A percentile compares a stretch with the other conserved stretches of the same genome.
These are phyloP conservation scores for Eudasyphora cyanicolor DNA, from an alignment of 2,888 invertebrate species.

Conservation along the genomic window DNA sequence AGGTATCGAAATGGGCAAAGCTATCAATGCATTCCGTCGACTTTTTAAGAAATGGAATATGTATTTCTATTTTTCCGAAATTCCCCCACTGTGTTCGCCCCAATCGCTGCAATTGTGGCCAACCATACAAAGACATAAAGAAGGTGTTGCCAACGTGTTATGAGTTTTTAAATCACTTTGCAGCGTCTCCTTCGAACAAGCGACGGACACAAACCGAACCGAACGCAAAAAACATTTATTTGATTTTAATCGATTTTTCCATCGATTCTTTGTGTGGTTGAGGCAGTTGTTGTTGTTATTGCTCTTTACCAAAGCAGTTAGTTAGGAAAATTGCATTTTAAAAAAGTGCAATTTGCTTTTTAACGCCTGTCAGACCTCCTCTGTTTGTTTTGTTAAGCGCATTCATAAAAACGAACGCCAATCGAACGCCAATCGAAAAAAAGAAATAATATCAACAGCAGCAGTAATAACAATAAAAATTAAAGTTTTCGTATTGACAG, in stretches of 20 bases:
- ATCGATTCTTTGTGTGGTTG: constrained; percentile 35
- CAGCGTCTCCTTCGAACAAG: constrained; percentile 23
- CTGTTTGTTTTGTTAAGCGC: constrained; percentile 71
- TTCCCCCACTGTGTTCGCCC: no score
- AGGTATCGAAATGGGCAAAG: no score
- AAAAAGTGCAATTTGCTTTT: constrained; percentile 66
- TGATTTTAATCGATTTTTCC: constrained; percentile 78
- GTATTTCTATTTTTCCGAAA: no score
- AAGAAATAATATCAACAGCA: constrained; percentile 15
- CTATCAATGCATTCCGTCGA: no score
- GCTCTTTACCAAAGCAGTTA: constrained; percentile 54
- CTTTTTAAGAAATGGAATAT: no score
- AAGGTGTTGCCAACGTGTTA: constrained; percentile 78
- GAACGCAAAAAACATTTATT: constrained; percentile 72
- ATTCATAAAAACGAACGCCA: constrained; percentile 54
- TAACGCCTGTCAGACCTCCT: constrained; percentile 76
- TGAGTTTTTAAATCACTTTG: constrained; percentile 76
- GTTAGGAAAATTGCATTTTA: constrained; percentile 61
- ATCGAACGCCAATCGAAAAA: not conserved
- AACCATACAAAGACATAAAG: constrained; percentile 68
- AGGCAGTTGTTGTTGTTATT: not conserved
- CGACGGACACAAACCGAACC: constrained; percentile 68
- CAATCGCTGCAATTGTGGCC: constrained; percentile 33
- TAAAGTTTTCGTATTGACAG: constrained; percentile 4
- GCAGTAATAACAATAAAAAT: not conserved